Evolutionary conservation across 2,113 vertebrate species (phyloP).

Genomic region (Larimichthys crocea): DNA sequence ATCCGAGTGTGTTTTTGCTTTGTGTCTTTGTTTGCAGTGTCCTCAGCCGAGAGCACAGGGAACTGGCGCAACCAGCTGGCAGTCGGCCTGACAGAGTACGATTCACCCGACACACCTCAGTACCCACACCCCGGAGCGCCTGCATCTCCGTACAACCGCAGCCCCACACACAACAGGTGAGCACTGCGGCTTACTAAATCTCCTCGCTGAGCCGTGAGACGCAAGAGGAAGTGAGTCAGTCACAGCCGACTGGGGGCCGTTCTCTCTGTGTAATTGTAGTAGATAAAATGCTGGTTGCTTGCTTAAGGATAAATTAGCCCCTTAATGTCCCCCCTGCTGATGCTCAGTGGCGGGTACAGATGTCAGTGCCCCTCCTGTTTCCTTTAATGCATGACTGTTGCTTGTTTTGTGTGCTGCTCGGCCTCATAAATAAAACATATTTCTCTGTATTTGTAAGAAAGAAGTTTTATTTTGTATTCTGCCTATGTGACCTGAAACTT

Average conservation of each 20-base stretch:
- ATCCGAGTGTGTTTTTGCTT: conserved; percentile 22
- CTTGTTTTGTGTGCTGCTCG: conserved; percentile 26
- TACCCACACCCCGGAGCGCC: conserved; percentile 85
- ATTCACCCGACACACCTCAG: conserved; percentile 78
- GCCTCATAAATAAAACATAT: conserved; percentile 5
- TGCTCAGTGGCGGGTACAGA: too few relatives aligned
- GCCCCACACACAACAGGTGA: conserved; percentile 91
- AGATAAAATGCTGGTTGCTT: conserved; percentile 5
- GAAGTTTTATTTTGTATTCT: background rate
- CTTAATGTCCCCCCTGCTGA: background rate
- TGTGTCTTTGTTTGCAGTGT: conserved; percentile 84
- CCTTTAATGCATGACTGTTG: conserved; percentile 20
- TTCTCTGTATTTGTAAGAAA: background rate
- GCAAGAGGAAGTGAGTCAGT: conserved; percentile 2
- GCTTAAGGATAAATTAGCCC: background rate
- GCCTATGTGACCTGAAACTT: conserved; percentile 4
- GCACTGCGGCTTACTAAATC: background rate
- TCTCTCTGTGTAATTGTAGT: background rate
- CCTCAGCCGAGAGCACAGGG: conserved; percentile 89
- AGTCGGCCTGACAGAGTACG: conserved; percentile 87
- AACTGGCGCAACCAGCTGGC: conserved; percentile 90
- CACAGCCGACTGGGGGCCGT: background rate
- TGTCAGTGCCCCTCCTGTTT: conserved; percentile 18
- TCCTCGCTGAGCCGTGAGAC: background rate
- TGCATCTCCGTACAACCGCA: conserved; percentile 84